Percentiles rank a stretch among this genome's conserved stretches.
These are phyloP conservation scores for Archegozetes longisetosus DNA, from an alignment of 1,140 invertebrate genomes.

Conservation along the genomic window DNA sequence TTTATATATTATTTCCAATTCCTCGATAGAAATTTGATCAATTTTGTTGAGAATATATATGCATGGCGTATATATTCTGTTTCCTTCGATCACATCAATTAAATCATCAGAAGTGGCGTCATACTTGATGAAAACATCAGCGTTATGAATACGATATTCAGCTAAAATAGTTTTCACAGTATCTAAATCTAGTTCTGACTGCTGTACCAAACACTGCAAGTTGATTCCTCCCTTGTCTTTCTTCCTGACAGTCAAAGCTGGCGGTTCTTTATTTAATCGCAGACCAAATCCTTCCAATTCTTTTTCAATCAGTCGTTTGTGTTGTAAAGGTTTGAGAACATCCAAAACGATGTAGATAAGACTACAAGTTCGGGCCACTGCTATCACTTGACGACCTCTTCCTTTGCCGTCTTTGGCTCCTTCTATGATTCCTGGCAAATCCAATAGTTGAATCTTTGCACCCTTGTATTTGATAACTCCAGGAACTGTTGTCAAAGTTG, in stretches of 20 bases:
- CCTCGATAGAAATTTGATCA: slow-evolving; percentile 51
- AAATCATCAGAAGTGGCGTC: slow-evolving; percentile 95
- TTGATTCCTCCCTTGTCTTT: slow-evolving; percentile 97
- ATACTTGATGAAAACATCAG: slow-evolving; percentile 81
- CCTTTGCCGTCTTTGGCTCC: slow-evolving; percentile 99
- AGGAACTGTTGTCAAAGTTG: slow-evolving; percentile 91
- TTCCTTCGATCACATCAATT: slow-evolving; percentile 97
- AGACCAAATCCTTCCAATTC: slow-evolving; percentile 98
- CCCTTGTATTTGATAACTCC: slow-evolving; percentile 99
- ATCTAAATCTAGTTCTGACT: slow-evolving; percentile 88
- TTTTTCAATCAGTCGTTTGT: slow-evolving; percentile 90
- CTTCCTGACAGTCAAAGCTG: slow-evolving; percentile 85
- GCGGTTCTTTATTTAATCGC: slow-evolving; percentile 87
- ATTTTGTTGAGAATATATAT: slow-evolving; percentile 99
- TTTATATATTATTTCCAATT: slow-evolving; percentile 96
- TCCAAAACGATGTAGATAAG: slow-evolving; percentile 97
- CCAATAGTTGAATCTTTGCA: slow-evolving; percentile 92
- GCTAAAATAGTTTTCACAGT: slow-evolving; percentile 88
- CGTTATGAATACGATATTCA: slow-evolving; percentile 98
- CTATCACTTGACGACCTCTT: slow-evolving; percentile 95
- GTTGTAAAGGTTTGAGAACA: slow-evolving; percentile 88
- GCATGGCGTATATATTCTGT: slow-evolving; percentile 92
- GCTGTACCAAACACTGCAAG: slow-evolving; percentile 67
- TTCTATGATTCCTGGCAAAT: slow-evolving; percentile 99
- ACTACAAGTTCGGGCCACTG: slow-evolving; percentile 93